These are phyloP conservation scores for Menidia menidia DNA, from an alignment of 2,797 vertebrate species.

Conservation along the genomic window DNA sequence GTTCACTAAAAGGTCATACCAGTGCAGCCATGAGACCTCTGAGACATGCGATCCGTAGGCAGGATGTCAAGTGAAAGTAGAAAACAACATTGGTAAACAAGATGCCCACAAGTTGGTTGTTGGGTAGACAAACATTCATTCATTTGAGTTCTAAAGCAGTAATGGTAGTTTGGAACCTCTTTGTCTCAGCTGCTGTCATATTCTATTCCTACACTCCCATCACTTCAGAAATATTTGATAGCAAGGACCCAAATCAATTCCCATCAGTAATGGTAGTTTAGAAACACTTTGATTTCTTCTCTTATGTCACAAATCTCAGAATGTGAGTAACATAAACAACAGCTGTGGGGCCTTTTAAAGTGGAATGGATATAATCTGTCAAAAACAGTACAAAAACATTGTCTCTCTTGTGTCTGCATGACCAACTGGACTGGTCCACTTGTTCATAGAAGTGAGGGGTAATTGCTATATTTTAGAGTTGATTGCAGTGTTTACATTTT, in stretches of 20 bases:
- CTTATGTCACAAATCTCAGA: constrained; percentile 32
- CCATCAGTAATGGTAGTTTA: constrained; percentile 30
- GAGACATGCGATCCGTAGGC: constrained; percentile 27
- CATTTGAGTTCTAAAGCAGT: constrained; percentile 41
- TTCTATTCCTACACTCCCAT: constrained; percentile 56
- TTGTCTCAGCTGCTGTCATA: constrained; percentile 43
- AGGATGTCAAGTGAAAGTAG: constrained; percentile 50
- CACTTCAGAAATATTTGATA: constrained; percentile 33
- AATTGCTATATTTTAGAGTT: constrained; percentile 68
- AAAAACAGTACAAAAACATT: constrained; percentile 51
- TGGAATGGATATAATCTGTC: constrained; percentile 56
- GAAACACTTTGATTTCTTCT: constrained; percentile 35
- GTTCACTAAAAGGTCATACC: constrained; percentile 19
- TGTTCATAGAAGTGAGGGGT: constrained; percentile 54
- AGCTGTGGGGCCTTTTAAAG: constrained; percentile 65
- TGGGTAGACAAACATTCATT: constrained; percentile 6
- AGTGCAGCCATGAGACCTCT: constrained; percentile 19
- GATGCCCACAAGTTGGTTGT: constrained; percentile 35
- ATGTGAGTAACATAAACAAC: constrained; percentile 36
- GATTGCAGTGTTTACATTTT: constrained; percentile 72
- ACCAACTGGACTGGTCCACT: constrained; percentile 42
- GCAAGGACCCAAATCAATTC: constrained; percentile 37
- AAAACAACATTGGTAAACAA: constrained; percentile 49
- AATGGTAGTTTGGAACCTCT: constrained; percentile 34
- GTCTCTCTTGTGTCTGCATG: constrained; percentile 47